phyloP scores from a whole-genome alignment of 2,113 vertebrate species.

The Phyllostomus discolor region DNA sequence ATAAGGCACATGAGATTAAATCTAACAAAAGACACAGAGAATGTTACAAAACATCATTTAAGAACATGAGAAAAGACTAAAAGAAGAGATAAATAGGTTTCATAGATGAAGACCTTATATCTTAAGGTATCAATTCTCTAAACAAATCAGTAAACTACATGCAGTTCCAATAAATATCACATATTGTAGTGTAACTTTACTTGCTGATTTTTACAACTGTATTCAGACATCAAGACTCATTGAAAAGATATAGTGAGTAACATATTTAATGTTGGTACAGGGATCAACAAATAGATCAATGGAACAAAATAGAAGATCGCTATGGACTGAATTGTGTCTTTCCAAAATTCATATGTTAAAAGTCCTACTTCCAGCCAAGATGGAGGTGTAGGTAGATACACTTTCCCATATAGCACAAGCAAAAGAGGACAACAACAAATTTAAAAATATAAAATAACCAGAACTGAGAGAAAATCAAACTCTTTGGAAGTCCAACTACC shows the following conservation, averaged over 20 bases:
- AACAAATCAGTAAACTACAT: conserved; percentile 12
- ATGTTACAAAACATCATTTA: neutral
- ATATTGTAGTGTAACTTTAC: neutral
- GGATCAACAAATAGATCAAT: neutral
- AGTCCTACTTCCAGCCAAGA: too few species aligned
- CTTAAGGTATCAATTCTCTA: neutral
- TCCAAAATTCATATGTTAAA: neutral
- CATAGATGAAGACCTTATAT: neutral
- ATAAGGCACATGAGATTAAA: neutral
- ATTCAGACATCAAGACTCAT: neutral
- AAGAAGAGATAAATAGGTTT: neutral
- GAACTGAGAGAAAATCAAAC: too few species aligned
- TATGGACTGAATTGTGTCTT: neutral
- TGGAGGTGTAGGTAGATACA: too few species aligned
- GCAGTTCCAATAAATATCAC: neutral
- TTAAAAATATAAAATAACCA: too few species aligned
- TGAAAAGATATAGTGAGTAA: neutral
- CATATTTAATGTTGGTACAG: neutral
- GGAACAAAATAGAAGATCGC: neutral
- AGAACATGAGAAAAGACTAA: neutral
- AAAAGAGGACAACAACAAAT: too few species aligned
- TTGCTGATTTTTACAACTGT: neutral
- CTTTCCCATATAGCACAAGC: too few species aligned
- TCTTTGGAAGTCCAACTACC: too few species aligned
- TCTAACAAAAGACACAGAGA: neutral